phyloP scores from a whole-genome alignment of 1,140 invertebrate species.

The Atta texana region DNA sequence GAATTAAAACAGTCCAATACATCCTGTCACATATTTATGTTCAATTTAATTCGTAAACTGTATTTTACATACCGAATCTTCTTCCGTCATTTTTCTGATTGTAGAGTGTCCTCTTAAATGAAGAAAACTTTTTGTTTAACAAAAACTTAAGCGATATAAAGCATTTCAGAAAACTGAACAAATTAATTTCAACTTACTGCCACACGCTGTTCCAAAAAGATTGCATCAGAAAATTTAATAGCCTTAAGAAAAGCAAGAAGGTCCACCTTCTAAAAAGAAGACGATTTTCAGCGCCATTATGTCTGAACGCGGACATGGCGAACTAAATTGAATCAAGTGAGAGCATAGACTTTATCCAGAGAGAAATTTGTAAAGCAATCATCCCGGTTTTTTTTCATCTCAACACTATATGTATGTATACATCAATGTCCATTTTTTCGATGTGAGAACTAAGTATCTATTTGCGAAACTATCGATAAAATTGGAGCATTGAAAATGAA shows the following conservation, averaged over 20 bases:
- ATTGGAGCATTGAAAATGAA: too few species aligned
- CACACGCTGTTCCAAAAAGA: slow-evolving; percentile 47
- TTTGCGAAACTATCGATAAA: too few species aligned
- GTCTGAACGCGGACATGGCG: too few species aligned
- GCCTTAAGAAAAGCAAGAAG: not conserved
- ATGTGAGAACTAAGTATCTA: too few species aligned
- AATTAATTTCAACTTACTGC: not conserved
- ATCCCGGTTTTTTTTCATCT: too few species aligned
- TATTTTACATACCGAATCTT: slow-evolving; percentile 71
- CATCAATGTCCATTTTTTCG: too few species aligned
- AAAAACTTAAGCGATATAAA: slow-evolving; percentile 51
- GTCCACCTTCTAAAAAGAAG: not conserved
- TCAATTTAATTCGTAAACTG: not conserved
- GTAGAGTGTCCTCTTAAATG: not conserved
- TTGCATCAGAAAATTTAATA: slow-evolving; percentile 72
- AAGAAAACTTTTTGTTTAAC: slow-evolving; percentile 19
- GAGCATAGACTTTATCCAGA: too few species aligned
- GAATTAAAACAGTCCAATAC: slow-evolving; percentile 46
- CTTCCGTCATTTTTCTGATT: slow-evolving; percentile 68
- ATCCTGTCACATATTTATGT: slow-evolving; percentile 45
- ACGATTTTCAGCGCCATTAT: not conserved
- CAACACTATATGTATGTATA: too few species aligned
- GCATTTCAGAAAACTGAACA: slow-evolving; percentile 19
- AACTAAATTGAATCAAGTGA: too few species aligned
- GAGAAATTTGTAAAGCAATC: too few species aligned